Percentiles rank a stretch among this genome's conserved stretches.
phyloP scores from a whole-genome alignment of 2,113 vertebrate genomes.

The Toxotes chatareus region DNA sequence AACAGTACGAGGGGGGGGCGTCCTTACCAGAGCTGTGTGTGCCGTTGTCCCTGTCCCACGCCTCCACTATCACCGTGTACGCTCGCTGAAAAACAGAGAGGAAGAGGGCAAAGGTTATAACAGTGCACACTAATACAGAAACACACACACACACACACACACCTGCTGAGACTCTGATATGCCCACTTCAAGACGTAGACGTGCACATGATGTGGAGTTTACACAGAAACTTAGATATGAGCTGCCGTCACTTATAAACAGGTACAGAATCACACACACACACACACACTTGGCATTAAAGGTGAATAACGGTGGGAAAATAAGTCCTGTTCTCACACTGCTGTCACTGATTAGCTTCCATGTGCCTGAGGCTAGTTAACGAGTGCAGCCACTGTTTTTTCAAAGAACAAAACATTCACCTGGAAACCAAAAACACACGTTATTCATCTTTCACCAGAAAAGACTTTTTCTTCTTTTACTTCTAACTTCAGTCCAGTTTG shows the following conservation, averaged over 20 bases:
- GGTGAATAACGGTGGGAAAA: constrained; percentile 60
- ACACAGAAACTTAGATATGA: constrained; percentile 51
- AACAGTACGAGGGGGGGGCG: background rate
- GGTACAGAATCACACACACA: background rate
- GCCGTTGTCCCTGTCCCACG: constrained; percentile 94
- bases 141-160: constrained; percentile 25
- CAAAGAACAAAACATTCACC: constrained; percentile 38
- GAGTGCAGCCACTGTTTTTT: constrained; percentile 19
- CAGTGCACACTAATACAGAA: constrained; percentile 38
- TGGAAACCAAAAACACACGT: constrained; percentile 9
- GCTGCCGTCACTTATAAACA: constrained; percentile 27
- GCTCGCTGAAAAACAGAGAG: constrained; percentile 85
- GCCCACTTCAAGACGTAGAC: constrained; percentile 2
- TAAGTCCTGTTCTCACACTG: constrained; percentile 68
- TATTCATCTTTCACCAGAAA: background rate
- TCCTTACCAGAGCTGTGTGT: constrained; percentile 89
- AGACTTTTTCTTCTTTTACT: background rate
- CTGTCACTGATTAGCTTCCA: constrained; percentile 75
- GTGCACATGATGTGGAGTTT: constrained; percentile 21
- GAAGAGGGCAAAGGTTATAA: constrained; percentile 56
- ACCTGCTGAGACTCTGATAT: constrained; percentile 32
- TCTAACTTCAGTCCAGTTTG: no score
- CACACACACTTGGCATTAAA: constrained; percentile 10
- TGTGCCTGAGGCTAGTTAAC: constrained; percentile 63
- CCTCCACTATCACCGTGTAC: constrained; percentile 93